phyloP scores from a whole-genome alignment of 2,113 vertebrate species.

The Pterocles burchelli region DNA sequence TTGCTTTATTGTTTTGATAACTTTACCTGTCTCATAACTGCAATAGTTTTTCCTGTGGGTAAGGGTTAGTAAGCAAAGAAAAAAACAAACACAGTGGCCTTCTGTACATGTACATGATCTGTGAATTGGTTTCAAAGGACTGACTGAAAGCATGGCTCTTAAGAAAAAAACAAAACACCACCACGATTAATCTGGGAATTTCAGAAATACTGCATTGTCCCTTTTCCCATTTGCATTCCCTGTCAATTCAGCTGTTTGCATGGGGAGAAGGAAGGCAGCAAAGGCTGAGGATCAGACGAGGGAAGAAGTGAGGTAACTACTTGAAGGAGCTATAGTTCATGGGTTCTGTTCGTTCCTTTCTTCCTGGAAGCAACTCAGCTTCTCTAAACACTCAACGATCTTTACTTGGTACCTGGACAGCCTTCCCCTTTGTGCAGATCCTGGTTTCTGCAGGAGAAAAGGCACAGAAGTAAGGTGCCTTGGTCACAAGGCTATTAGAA shows the following conservation, averaged over 20 bases:
- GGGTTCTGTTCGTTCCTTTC: neutral
- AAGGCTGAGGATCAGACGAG: neutral
- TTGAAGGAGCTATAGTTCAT: neutral
- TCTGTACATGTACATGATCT: neutral
- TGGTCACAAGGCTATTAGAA: neutral
- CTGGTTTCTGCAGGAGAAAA: neutral
- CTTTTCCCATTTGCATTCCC: neutral
- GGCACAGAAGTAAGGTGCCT: neutral
- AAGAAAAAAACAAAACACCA: neutral
- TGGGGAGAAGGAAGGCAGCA: neutral
- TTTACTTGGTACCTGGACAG: no score
- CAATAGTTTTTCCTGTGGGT: neutral
- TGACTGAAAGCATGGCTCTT: neutral
- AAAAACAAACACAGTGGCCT: neutral
- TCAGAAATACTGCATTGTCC: neutral
- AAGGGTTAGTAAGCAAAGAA: neutral
- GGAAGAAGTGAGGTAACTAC: neutral
- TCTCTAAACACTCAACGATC: neutral
- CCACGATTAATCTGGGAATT: neutral
- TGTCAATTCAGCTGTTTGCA: neutral
- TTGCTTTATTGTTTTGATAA: slow-evolving; percentile 25
- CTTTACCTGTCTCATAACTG: neutral
- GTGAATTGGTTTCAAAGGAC: neutral
- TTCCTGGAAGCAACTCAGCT: neutral
- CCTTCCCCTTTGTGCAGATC: neutral